These are phyloP conservation scores for Eupelmus urozonus DNA, from an alignment of 2,888 invertebrate genomes.

Conservation along the genomic window DNA sequence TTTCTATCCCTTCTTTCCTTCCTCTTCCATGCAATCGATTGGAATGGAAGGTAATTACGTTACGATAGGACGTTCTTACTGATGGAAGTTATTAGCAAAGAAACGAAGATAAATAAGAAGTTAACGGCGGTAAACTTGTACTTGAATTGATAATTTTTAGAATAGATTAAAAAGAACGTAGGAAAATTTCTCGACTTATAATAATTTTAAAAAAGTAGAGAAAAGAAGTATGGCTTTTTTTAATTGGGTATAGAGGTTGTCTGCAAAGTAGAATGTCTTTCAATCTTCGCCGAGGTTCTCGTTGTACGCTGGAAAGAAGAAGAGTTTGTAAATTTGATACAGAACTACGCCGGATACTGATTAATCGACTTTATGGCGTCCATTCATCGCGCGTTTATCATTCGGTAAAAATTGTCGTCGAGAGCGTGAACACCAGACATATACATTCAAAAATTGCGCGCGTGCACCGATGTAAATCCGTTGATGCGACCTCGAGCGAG, in stretches of 20 bases:
- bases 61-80: slow-evolving; percentile 38
- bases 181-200: slow-evolving; percentile 8
- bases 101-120: slow-evolving; percentile 28
- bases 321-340: slow-evolving; percentile 31
- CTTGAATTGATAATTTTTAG: slow-evolving; percentile 40
- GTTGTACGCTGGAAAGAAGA: not conserved
- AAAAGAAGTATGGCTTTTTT: slow-evolving; percentile 15
- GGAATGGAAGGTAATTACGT: slow-evolving; percentile 32
- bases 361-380: slow-evolving; percentile 35
- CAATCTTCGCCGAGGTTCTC: slow-evolving; percentile 41
- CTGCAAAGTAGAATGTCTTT: slow-evolving; percentile 42
- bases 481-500: slow-evolving; percentile 46
- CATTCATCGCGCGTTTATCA: slow-evolving; percentile 19
- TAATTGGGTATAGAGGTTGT: slow-evolving; percentile 31
- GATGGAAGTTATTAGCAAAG: slow-evolving; percentile 9
- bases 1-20: slow-evolving; percentile 43
- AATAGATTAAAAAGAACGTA: slow-evolving; percentile 32
- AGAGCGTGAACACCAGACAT: slow-evolving; percentile 8
- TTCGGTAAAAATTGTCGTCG: slow-evolving; percentile 9
- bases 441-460: slow-evolving; percentile 24
- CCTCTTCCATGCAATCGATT: slow-evolving; percentile 30
- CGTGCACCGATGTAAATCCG: slow-evolving; percentile 36
- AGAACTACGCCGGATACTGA: slow-evolving; percentile 37
- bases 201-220: slow-evolving; percentile 18
- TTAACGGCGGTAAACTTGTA: slow-evolving; percentile 50